These are phyloP conservation scores for Steatornis caripensis DNA, from an alignment of 2,113 vertebrate species.

Conservation along the genomic window DNA sequence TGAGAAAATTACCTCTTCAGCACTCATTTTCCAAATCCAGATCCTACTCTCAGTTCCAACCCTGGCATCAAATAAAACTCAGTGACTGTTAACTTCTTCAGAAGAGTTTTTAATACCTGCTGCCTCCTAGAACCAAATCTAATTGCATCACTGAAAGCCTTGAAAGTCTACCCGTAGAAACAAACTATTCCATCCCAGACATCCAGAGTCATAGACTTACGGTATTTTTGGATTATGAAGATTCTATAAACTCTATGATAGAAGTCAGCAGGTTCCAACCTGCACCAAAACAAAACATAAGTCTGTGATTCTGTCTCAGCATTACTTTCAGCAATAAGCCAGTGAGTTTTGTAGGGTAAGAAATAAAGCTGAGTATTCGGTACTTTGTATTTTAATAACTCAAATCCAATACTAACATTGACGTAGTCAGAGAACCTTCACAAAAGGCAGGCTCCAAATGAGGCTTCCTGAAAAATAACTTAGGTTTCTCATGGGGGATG, in stretches of 20 bases:
- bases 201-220: background rate
- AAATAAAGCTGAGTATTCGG: background rate
- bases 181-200: background rate
- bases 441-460: background rate
- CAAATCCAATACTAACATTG: background rate
- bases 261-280: background rate
- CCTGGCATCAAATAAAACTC: background rate
- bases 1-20: background rate
- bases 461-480: background rate
- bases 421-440: background rate
- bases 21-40: background rate
- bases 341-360: background rate
- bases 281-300: background rate
- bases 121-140: background rate
- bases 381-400: background rate
- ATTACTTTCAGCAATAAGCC: background rate
- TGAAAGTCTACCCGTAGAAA: background rate
- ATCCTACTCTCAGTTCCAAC: background rate
- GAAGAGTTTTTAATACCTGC: background rate
- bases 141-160: background rate
- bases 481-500: background rate
- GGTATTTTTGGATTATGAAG: background rate
- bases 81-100: background rate
- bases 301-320: background rate
- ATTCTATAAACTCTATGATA: background rate